Conservation (phyloP, 2,797 vertebrate species). For the Channa striata region DNA sequence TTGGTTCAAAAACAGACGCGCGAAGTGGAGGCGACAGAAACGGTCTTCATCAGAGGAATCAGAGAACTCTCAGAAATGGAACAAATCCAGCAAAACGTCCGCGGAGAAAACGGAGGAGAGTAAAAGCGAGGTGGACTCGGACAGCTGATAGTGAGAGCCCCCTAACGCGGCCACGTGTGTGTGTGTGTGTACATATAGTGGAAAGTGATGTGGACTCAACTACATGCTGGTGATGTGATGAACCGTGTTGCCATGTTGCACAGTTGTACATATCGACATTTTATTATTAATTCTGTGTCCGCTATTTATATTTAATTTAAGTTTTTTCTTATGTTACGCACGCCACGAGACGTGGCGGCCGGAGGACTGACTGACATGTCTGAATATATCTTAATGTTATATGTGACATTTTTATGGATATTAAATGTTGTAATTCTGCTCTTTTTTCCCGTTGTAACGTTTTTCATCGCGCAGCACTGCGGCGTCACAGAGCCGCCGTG, state of each 20-base stretch:
- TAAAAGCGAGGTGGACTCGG: constrained; percentile 95
- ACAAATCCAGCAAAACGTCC: constrained; percentile 88
- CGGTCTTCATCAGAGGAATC: constrained; percentile 96
- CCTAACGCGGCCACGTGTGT: constrained; percentile 52
- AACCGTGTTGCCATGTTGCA: constrained; percentile 88
- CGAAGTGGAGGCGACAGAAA: constrained; percentile 98
- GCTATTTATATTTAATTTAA: constrained; percentile 90
- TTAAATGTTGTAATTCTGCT: constrained; percentile 69
- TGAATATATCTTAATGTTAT: constrained; percentile 63
- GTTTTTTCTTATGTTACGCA: constrained; percentile 41
- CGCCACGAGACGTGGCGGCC: constrained; percentile 15
- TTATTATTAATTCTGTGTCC: constrained; percentile 75
- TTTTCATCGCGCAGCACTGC: constrained; percentile 11
- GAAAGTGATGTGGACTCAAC: constrained; percentile 77
- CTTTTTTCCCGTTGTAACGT: constrained; percentile 10
- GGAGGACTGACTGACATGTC: constrained; percentile 29
- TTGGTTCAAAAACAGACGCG: constrained; percentile 99
- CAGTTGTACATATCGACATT: constrained; percentile 85
- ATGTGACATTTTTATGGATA: constrained; percentile 62
- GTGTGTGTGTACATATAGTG: constrained; percentile 74
- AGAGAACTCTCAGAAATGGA: constrained; percentile 95
- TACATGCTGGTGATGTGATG: constrained; percentile 72
- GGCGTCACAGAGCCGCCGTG: constrained; percentile 8
- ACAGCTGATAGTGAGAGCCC: constrained; percentile 88
- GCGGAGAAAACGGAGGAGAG: constrained; percentile 90